Conservation (phyloP, 64 coral and sea anemone genomes). For the Catalaphyllia jardinei region DNA sequence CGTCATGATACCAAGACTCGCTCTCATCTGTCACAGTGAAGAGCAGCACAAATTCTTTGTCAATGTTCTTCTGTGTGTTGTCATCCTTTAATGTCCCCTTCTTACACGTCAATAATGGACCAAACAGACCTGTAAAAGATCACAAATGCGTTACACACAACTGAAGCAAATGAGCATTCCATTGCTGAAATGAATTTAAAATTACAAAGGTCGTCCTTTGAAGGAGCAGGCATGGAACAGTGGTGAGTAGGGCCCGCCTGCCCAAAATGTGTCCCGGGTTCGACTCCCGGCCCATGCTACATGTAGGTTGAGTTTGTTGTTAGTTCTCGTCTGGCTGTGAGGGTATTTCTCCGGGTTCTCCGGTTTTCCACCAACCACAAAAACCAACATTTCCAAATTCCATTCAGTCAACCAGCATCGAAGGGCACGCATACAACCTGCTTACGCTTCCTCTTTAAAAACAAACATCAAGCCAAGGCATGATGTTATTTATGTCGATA, state of each 20-base stretch:
- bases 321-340: no score
- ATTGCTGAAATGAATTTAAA: background rate
- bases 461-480: no score
- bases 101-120: constrained; percentile 78
- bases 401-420: background rate
- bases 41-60: constrained; percentile 77
- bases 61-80: constrained; percentile 34
- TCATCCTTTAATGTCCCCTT: constrained; percentile 46
- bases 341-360: no score
- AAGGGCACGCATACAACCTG: no score
- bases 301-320: no score
- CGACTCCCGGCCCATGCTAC: no score
- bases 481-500: no score
- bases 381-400: no score
- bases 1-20: constrained; percentile 82
- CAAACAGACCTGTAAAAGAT: constrained; percentile 55
- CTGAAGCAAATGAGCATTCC: background rate
- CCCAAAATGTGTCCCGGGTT: no score
- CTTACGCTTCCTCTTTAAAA: no score
- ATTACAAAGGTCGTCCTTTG: background rate
- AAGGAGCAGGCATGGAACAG: no score
- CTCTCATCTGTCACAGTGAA: constrained; percentile 84
- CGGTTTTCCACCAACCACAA: no score
- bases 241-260: background rate
- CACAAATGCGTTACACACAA: background rate